Evolutionary conservation across 2,797 vertebrate species (phyloP), one percentile per base, ranked within the genome.

Genomic region (Sebastes vulpes): DNA sequence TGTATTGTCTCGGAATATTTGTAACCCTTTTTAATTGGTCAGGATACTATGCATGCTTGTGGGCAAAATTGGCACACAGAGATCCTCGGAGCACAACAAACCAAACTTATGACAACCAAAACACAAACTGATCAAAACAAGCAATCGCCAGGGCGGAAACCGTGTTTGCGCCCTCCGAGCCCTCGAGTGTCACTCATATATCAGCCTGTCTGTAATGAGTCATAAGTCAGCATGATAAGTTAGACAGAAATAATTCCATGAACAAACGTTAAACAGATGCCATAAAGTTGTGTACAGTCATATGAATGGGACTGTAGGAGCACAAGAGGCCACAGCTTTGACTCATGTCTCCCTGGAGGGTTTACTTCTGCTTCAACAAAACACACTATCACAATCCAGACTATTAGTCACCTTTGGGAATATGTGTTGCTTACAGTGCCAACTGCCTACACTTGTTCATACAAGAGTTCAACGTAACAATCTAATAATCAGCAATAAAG

Each of bases 281-380:
- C 46, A 54, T 60, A 70, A 75, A 75, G 32, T 28, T 72, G 29
- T 60, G 65, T 64, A 75, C 57, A 93, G 84, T 89, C 87, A 84
- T 82, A 59, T 65, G 42, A 79, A 53, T 18, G 21, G 31, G 29
- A 67, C 6, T 0, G 42, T 61, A 60, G 77, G 56, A 66, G 76
- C 16, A 74, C 23, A 46, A 26, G 4, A 65, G 60, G 29, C 6
- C 23, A 16, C 23, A 52, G 57, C 61, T 74, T 82, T 93, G 91
- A 95, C 89, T 95, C 93, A 95, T 85, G 26, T 70, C 16, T 79
- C 38, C 79, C 70, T 18, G 8, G 7, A 66, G 6, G n/a, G 29
- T 10, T 42, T 53, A 86, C 83, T 86, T 90, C 84, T 86, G 81
- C 79, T 86, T 85, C 32, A 64, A 3, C 7, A 35, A 50, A 66